These are phyloP conservation scores for Corvus hawaiiensis DNA, from an alignment of 2,113 vertebrate species.

Conservation along the genomic window DNA sequence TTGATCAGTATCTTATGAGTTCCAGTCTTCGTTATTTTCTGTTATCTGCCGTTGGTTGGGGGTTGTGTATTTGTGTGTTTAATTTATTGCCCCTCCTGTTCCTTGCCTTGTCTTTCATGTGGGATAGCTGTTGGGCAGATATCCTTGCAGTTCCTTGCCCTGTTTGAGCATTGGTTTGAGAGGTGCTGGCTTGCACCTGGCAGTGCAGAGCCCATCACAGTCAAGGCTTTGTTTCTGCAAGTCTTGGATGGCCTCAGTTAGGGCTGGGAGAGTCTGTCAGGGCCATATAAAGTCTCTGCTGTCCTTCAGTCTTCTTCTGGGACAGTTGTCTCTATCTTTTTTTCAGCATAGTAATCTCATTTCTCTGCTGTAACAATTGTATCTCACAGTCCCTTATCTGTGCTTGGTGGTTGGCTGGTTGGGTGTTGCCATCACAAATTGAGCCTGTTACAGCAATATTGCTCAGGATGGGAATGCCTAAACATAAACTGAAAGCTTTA, in stretches of 20 bases:
- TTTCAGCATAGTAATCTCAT: background rate
- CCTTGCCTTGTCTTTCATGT: slow-evolving; percentile 41
- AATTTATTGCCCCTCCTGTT: slow-evolving; percentile 40
- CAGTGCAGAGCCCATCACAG: accelerated
- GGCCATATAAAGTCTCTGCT: background rate
- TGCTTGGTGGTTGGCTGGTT: background rate
- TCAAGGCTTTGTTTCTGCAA: background rate
- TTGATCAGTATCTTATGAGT: background rate
- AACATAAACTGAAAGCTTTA: background rate
- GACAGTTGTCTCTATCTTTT: background rate
- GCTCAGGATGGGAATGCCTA: background rate
- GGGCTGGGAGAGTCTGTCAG: background rate
- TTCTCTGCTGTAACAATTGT: background rate
- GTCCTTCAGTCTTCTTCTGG: background rate
- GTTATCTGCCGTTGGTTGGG: slow-evolving; percentile 21
- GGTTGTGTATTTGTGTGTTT: background rate
- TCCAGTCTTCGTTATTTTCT: background rate
- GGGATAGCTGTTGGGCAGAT: background rate
- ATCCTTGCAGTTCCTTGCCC: background rate
- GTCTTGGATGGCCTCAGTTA: background rate
- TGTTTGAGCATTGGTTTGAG: background rate
- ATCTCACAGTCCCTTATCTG: background rate
- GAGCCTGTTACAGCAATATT: background rate
- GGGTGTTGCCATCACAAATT: background rate
- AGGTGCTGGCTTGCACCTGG: background rate